These are phyloP conservation scores for Megalonaias nervosa DNA, from an alignment of 1,140 invertebrate species.

Conservation along the genomic window DNA sequence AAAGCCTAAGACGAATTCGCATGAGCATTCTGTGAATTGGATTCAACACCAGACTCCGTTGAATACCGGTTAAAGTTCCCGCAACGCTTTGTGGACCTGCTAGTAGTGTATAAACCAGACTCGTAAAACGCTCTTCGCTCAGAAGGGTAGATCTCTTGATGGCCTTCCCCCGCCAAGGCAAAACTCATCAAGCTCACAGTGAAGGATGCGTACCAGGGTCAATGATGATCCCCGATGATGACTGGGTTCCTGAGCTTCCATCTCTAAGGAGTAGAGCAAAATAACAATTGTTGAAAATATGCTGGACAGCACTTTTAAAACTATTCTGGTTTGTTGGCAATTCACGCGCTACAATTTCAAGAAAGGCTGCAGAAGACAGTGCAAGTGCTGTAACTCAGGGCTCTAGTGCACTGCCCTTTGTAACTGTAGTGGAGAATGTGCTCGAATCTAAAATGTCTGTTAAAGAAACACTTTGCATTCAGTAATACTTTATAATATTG, in stretches of 20 bases:
- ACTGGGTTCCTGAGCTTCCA: neutral
- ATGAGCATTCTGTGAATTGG: neutral
- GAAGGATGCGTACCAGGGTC: constrained; percentile 32
- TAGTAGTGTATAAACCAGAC: constrained; percentile 14
- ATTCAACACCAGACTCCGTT: neutral
- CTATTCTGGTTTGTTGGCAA: constrained; percentile 3
- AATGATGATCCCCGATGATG: constrained; percentile 25
- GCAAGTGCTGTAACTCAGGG: too few species aligned
- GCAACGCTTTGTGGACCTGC: neutral
- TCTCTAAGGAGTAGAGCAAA: neutral
- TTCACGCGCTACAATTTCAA: neutral
- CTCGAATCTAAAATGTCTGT: too few species aligned
- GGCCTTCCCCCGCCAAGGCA: constrained; percentile 29
- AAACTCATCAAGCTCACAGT: constrained; percentile 37
- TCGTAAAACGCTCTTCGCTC: constrained; percentile 32
- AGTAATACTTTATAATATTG: too few species aligned
- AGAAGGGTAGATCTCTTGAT: constrained; percentile 39
- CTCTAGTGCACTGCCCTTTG: too few species aligned
- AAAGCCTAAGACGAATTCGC: neutral
- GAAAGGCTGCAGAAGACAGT: too few species aligned
- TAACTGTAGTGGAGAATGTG: too few species aligned
- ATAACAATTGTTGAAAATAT: constrained; percentile 3
- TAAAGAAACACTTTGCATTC: too few species aligned
- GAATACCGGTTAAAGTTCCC: neutral
- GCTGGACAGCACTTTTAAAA: constrained; percentile 13